A percentile compares a stretch with the other conserved stretches of the same genome.
These are phyloP conservation scores for Acromyrmex charruanus DNA, from an alignment of 1,140 invertebrate species.

Conservation along the genomic window DNA sequence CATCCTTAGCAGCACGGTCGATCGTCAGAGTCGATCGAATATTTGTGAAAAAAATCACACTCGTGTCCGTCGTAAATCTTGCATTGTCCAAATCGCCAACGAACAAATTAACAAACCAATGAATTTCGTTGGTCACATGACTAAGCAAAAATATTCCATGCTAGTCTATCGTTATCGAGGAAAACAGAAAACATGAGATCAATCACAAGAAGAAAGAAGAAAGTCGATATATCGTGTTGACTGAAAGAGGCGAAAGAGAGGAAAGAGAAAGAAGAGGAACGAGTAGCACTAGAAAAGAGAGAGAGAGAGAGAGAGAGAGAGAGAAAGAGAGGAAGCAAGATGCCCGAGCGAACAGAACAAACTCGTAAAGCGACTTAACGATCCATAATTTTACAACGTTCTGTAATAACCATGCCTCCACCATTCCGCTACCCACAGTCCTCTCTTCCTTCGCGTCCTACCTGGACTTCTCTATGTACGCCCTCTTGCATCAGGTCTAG, in stretches of 20 bases:
- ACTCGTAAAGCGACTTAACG: slow-evolving; percentile 84
- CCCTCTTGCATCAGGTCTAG: slow-evolving; percentile 58
- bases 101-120: neutral
- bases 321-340: slow-evolving; percentile 63
- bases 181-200: neutral
- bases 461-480: slow-evolving; percentile 63
- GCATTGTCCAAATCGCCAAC: slow-evolving; percentile 1
- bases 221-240: neutral
- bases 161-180: neutral
- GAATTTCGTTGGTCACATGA: neutral
- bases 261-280: slow-evolving; percentile 38
- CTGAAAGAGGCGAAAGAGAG: slow-evolving; percentile 59
- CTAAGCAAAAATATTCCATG: slow-evolving; percentile 19
- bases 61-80: slow-evolving; percentile 70
- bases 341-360: slow-evolving; percentile 79
- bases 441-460: slow-evolving; percentile 10
- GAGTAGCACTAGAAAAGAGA: slow-evolving; percentile 56
- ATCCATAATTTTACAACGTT: slow-evolving; percentile 84
- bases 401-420: slow-evolving; percentile 80
- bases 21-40: slow-evolving; percentile 56
- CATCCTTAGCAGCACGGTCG: neutral
- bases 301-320: slow-evolving; percentile 35
- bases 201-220: slow-evolving; percentile 27
- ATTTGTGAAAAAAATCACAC: slow-evolving; percentile 64
- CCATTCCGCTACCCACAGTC: slow-evolving; percentile 41